These are phyloP conservation scores for Lerema accius DNA, from an alignment of 1,140 invertebrate species.

Conservation along the genomic window DNA sequence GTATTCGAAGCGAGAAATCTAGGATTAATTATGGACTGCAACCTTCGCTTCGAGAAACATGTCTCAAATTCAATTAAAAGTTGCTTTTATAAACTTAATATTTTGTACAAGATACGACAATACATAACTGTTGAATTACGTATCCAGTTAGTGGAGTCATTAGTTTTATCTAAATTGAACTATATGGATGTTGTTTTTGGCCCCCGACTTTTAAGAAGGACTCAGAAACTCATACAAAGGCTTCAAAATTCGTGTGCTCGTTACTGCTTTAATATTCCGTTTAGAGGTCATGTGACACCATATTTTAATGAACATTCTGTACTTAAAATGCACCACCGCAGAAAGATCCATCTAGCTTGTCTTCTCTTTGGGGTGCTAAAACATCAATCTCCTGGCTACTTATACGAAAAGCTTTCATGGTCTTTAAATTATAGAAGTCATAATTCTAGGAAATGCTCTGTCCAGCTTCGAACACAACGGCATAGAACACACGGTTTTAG, in stretches of 20 bases:
- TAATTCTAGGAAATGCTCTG: too few species aligned
- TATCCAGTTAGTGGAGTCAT: neutral
- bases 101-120: neutral
- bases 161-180: neutral
- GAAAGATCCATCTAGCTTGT: constrained; percentile 8
- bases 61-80: neutral
- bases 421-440: too few species aligned
- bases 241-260: constrained; percentile 5
- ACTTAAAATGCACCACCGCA: constrained; percentile 3
- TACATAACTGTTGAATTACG: neutral
- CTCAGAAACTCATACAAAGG: constrained; percentile 1
- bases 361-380: constrained; percentile 11
- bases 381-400: neutral
- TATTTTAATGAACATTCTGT: constrained; percentile 1
- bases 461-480: too few species aligned
- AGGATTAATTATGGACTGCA: neutral
- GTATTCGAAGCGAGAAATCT: neutral
- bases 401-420: constrained; percentile 1
- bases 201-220: neutral
- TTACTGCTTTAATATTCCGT: constrained; percentile 9
- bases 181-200: constrained; percentile 2
- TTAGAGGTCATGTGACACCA: constrained; percentile 11
- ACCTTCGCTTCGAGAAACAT: neutral
- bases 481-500: too few species aligned
- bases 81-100: neutral